Evolutionary conservation across 1,140 invertebrate species (phyloP), one percentile per base, ranked within the genome.

Genomic region (Octopus sinensis): DNA sequence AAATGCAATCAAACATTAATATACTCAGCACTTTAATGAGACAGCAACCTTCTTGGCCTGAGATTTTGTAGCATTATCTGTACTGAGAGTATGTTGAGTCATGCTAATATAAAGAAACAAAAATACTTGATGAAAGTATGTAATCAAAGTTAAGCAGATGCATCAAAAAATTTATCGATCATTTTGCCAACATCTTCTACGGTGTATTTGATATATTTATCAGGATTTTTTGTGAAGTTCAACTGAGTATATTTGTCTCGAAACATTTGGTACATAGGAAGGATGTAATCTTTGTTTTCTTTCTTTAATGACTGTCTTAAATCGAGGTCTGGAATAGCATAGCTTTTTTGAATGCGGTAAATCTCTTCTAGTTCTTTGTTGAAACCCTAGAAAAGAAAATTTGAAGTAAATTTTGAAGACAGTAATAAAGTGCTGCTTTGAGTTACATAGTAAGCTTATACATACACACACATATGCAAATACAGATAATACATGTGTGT

Each of bases 321-420:
- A 87, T 97, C 95, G 13, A 94, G 92, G 92, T 98, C 97, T 12
- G 97, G 97, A 85, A 98, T 95, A 51, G 96, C 96, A 92, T 98
- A 98, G 79, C 94, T 93, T 84, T 96, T 94, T 91, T 98, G 97
- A 54, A 94, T 93, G 84, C 94, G 81, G 75, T 84, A 84, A 10
- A 95, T 93, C 87, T 98, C 97, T 86, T 98, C 96, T 85, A 98
- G 94, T 91, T 98, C 97, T 88, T 97, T 96, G 89, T 98, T 98
- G 89, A 99, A 98, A 79, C 93, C 94, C 96, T 94, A 91, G 80
- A 88, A 91, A 91, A 82, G 84, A 84, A 80, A 84, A 81, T 80
- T 78, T 71, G 56, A 62, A 62, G 17, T 62, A 43, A 43, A 43
- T 43, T 43, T 43, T 43, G 30, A 43, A 43, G 30, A 43, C 30